phyloP scores from a whole-genome alignment of 2,888 invertebrate species.

The Leucophenga montana region DNA sequence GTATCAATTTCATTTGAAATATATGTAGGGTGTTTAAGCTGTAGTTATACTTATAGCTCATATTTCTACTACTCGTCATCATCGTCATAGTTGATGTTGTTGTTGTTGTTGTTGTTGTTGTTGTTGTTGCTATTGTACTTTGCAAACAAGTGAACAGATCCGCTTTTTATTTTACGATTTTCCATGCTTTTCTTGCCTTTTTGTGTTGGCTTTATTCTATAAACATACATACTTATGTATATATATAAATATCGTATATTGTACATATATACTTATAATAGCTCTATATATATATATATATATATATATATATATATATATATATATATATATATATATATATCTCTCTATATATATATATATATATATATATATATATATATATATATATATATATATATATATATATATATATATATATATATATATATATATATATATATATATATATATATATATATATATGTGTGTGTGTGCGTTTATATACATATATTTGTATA shows the following conservation, averaged over 20 bases:
- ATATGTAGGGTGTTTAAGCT: too few relatives aligned
- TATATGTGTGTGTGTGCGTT: constrained; percentile 39
- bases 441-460: constrained; percentile 30
- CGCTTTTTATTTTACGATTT: constrained; percentile 40
- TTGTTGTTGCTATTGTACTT: constrained; percentile 20
- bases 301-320: constrained; percentile 40
- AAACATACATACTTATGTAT: background rate
- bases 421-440: background rate
- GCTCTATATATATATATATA: background rate
- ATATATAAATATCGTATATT: too few relatives aligned
- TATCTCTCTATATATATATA: constrained; percentile 37
- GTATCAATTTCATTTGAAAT: too few relatives aligned
- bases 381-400: constrained; percentile 43
- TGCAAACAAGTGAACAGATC: constrained; percentile 34
- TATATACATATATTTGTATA: constrained; percentile 37
- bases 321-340: constrained; percentile 43
- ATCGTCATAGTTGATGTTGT: constrained; percentile 18
- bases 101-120: background rate
- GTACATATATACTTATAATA: constrained; percentile 35
- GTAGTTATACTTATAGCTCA: constrained; percentile 19
- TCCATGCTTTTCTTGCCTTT: constrained; percentile 35
- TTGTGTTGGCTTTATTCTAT: constrained; percentile 24
- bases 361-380: background rate
- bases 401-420: constrained; percentile 30
- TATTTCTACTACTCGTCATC: constrained; percentile 31